phyloP scores from a whole-genome alignment of 2,797 vertebrate genomes.

The Danio kyathit region DNA sequence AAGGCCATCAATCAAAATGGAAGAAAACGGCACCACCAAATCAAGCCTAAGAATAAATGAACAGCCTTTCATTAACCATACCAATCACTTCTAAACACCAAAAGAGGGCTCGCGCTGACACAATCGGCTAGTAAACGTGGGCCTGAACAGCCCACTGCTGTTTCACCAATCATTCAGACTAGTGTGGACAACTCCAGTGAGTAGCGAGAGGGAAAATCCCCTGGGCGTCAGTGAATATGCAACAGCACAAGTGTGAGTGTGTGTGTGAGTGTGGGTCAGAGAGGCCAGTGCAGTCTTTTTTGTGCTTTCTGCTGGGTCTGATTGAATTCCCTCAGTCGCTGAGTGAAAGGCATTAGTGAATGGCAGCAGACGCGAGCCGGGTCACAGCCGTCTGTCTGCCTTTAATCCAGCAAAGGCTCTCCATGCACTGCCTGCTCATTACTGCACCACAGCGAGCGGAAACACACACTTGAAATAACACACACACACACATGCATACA shows the following conservation, averaged over 20 bases:
- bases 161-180: not conserved
- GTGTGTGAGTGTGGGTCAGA: conserved; percentile 25
- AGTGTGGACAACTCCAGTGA: conserved; percentile 23
- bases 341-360: conserved; percentile 51
- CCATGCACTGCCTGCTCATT: conserved; percentile 54
- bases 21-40: not conserved
- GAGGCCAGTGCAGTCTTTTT: conserved; percentile 43
- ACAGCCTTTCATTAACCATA: conserved; percentile 46
- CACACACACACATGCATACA: too few species aligned
- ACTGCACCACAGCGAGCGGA: conserved; percentile 34
- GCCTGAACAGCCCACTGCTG: not conserved
- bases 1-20: conserved; percentile 32
- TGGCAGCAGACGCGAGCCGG: conserved; percentile 49
- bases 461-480: conserved; percentile 12
- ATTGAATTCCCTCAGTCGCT: conserved; percentile 59
- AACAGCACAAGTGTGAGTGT: conserved; percentile 30
- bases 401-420: conserved; percentile 45
- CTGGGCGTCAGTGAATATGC: conserved; percentile 55
- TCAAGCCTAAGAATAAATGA: conserved; percentile 19
- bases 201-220: conserved; percentile 8
- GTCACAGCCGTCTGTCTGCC: conserved; percentile 41
- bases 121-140: too few species aligned
- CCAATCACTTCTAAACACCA: not conserved
- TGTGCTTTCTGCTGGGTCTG: conserved; percentile 48
- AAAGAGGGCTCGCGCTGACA: too few species aligned